Evolutionary conservation across 2,113 vertebrate genomes (phyloP).

Genomic region (Periophthalmodon schlosseri): DNA sequence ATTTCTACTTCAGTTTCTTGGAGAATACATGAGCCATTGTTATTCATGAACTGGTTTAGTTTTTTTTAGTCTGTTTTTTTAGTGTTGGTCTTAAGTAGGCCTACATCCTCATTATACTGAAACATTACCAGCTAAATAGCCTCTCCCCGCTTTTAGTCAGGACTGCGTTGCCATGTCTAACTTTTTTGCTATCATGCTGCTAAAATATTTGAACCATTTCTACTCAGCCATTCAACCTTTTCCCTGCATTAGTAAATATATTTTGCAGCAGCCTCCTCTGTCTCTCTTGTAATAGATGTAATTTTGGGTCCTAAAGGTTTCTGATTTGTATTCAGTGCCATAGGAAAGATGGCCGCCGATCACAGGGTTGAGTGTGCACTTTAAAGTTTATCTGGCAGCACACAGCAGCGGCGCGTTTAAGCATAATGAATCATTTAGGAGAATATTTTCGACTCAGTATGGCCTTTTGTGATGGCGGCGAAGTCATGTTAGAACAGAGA

Average conservation of each 20-base stretch:
- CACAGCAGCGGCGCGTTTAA: constrained; percentile 24
- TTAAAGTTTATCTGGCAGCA: constrained; percentile 54
- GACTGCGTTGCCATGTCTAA: background rate
- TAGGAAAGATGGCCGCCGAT: constrained; percentile 29
- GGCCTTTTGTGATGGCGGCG: background rate
- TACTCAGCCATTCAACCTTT: background rate
- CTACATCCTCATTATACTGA: background rate
- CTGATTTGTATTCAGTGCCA: constrained; percentile 45
- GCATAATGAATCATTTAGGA: constrained; percentile 30
- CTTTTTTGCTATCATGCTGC: background rate
- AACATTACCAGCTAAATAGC: background rate
- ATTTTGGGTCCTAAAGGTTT: constrained; percentile 16
- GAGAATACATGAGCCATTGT: background rate
- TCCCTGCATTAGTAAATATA: background rate
- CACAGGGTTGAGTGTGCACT: constrained; percentile 45
- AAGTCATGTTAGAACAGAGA: background rate
- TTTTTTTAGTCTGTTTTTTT: too few species aligned
- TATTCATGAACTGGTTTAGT: background rate
- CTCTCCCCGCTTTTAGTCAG: background rate
- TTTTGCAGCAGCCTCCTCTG: background rate
- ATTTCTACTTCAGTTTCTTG: background rate
- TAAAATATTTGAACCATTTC: background rate
- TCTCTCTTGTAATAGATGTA: background rate
- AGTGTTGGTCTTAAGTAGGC: background rate
- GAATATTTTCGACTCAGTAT: background rate